Evolutionary conservation across 1,140 invertebrate genomes (phyloP).

Genomic region (Subanguina moxae): DNA sequence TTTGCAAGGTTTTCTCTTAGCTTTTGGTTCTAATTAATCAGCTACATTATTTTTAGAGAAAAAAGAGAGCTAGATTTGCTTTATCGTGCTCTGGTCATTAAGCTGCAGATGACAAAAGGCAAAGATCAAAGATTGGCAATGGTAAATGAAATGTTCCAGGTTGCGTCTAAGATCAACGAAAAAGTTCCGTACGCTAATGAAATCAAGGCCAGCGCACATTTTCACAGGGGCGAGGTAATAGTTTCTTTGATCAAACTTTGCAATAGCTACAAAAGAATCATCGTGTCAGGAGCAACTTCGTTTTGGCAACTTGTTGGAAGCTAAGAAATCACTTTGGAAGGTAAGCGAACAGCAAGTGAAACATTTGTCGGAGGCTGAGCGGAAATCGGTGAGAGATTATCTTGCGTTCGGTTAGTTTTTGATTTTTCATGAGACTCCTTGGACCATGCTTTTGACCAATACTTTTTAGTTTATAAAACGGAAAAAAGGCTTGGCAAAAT

Average conservation of each 20-base stretch:
- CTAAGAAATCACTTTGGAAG: not conserved
- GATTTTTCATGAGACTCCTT: not conserved
- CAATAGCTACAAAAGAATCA: too few relatives aligned
- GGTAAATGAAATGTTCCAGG: too few relatives aligned
- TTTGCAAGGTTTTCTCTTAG: not conserved
- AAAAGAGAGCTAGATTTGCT: not conserved
- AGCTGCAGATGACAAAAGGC: not conserved
- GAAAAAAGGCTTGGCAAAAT: not conserved
- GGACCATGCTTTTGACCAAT: not conserved
- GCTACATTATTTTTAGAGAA: not conserved
- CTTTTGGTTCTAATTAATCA: not conserved
- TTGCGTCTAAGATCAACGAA: too few relatives aligned
- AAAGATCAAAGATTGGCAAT: not conserved
- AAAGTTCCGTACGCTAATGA: too few relatives aligned
- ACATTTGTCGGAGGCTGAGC: not conserved
- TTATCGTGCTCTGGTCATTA: not conserved
- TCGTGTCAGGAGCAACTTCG: not conserved
- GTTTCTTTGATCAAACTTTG: too few relatives aligned
- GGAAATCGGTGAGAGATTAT: not conserved
- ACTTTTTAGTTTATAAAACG: slow-evolving; percentile 8
- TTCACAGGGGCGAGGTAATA: too few relatives aligned
- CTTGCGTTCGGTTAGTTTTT: not conserved
- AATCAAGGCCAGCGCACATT: too few relatives aligned
- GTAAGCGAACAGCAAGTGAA: not conserved
- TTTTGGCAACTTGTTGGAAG: not conserved